phyloP scores from a whole-genome alignment of 2,113 vertebrate genomes.

The Benthochromis sp. region DNA sequence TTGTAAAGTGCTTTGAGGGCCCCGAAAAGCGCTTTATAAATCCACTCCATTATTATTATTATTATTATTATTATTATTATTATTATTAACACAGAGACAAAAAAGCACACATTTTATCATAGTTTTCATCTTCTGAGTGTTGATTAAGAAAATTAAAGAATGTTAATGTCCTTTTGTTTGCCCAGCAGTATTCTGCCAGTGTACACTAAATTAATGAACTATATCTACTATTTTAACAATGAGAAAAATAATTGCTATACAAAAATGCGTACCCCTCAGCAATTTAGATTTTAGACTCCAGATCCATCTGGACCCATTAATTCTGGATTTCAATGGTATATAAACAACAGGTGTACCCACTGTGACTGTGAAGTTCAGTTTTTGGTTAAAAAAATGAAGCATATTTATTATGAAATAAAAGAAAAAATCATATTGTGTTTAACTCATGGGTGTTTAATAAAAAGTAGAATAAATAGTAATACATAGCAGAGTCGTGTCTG shows the following conservation, averaged over 20 bases:
- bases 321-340: neutral
- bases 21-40: too few species aligned
- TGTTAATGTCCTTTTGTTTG: neutral
- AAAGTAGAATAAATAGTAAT: neutral
- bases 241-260: neutral
- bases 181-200: neutral
- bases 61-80: too few species aligned
- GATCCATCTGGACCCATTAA: neutral
- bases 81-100: neutral
- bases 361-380: neutral
- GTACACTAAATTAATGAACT: neutral
- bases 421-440: neutral
- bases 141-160: neutral
- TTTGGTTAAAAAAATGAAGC: neutral
- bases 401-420: neutral
- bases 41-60: too few species aligned
- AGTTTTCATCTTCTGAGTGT: neutral
- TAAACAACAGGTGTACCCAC: accelerated
- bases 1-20: too few species aligned
- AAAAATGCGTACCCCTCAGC: neutral
- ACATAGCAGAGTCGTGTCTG: neutral
- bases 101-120: neutral
- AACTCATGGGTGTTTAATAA: neutral
- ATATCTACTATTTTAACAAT: neutral
- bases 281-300: neutral